phyloP scores from a whole-genome alignment of 1,140 invertebrate genomes.

The Gerris buenoi region DNA sequence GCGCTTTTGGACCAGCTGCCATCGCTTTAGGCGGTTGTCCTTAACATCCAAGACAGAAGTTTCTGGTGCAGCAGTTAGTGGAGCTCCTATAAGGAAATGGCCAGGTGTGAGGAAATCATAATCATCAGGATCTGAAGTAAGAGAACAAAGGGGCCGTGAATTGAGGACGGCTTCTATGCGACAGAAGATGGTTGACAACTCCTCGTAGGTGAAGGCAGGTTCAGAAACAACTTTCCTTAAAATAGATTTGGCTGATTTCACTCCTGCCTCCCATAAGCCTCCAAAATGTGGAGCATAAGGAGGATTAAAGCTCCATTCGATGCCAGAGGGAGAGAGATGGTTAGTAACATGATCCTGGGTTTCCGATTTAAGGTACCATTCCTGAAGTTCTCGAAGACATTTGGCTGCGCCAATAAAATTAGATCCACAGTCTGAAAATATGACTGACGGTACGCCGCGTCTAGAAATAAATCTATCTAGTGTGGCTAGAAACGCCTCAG shows the following conservation, averaged over 20 bases:
- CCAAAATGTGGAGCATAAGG: too few species aligned
- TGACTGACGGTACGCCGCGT: slow-evolving; percentile 9
- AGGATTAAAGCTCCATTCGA: slow-evolving; percentile 26
- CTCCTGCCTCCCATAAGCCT: too few species aligned
- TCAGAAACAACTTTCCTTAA: too few species aligned
- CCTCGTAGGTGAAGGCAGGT: slow-evolving; percentile 13
- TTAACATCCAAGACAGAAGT: slow-evolving; percentile 6
- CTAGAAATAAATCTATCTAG: slow-evolving; percentile 19
- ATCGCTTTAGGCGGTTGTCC: slow-evolving; percentile 18
- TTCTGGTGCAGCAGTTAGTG: slow-evolving; percentile 16
- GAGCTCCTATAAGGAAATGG: slow-evolving; percentile 22
- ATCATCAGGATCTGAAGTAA: slow-evolving; percentile 16
- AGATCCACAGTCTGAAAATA: slow-evolving; percentile 28
- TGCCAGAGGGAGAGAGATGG: background rate
- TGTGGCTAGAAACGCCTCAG: slow-evolving; percentile 28
- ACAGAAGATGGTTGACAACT: slow-evolving; percentile 18
- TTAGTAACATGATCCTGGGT: background rate
- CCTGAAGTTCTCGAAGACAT: too few species aligned
- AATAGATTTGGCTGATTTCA: too few species aligned
- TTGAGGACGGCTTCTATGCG: slow-evolving; percentile 20
- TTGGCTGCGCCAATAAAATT: slow-evolving; percentile 27
- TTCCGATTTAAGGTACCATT: background rate
- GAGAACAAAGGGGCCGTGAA: slow-evolving; percentile 12
- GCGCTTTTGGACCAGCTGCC: slow-evolving; percentile 19
- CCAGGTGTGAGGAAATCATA: slow-evolving; percentile 17